Percentiles rank a stretch among this genome's conserved stretches.
Conservation (phyloP, 1,140 invertebrate genomes). For the Ptiloglossa arizonensis region DNA sequence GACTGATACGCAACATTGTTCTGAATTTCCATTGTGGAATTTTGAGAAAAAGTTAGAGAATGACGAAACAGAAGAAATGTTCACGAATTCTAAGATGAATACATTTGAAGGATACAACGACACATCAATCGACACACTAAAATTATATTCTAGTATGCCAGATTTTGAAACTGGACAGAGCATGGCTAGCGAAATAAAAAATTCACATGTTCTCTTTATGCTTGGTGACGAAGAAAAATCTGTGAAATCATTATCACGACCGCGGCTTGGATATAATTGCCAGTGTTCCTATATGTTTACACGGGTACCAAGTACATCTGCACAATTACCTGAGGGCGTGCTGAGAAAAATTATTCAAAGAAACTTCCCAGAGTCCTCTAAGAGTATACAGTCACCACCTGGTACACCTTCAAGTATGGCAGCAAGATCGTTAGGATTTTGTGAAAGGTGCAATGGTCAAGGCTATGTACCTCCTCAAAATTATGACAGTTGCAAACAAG, state of each 20-base stretch:
- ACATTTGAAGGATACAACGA: conserved; percentile 34
- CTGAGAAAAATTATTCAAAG: conserved; percentile 76
- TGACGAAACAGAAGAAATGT: conserved; percentile 59
- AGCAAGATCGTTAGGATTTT: conserved; percentile 58
- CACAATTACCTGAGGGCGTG: conserved; percentile 74
- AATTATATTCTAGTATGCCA: conserved; percentile 44
- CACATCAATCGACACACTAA: conserved; percentile 29
- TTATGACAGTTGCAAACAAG: conserved; percentile 66
- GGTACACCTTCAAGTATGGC: conserved; percentile 43
- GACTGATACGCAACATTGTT: conserved; percentile 35
- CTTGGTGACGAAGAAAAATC: conserved; percentile 89
- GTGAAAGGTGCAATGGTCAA: conserved; percentile 71
- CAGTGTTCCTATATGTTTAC: conserved; percentile 74
- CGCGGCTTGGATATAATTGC: conserved; percentile 62
- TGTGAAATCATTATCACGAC: conserved; percentile 65
- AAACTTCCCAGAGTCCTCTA: conserved; percentile 77
- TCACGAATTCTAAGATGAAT: conserved; percentile 60
- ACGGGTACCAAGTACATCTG: conserved; percentile 73
- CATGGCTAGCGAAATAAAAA: conserved; percentile 39
- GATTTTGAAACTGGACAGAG: conserved; percentile 25
- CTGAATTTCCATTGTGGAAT: conserved; percentile 31
- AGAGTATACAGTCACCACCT: conserved; percentile 69
- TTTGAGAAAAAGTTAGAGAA: conserved; percentile 61
- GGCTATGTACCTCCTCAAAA: conserved; percentile 57
- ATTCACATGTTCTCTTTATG: conserved; percentile 86